phyloP scores from a whole-genome alignment of 2,888 invertebrate species.

The Vandiemenella viatica region DNA sequence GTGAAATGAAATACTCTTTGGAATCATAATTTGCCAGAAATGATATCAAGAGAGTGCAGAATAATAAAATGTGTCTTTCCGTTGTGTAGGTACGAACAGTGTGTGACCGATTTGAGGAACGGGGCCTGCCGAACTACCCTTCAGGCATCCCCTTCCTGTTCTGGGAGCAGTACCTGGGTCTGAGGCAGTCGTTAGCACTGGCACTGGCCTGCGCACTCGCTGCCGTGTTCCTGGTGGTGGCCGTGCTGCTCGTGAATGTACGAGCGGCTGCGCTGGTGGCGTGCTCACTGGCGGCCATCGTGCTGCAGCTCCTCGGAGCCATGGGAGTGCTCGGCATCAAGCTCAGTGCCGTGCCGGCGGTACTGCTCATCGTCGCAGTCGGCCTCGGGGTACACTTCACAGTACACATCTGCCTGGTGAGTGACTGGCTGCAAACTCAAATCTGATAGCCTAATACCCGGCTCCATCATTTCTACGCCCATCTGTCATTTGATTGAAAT shows the following conservation, averaged over 20 bases:
- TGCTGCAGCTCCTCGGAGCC: slow-evolving; percentile 70
- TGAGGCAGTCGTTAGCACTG: slow-evolving; percentile 57
- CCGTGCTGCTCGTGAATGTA: slow-evolving; percentile 62
- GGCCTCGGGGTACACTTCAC: slow-evolving; percentile 79
- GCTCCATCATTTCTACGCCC: too few species aligned
- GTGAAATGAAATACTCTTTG: too few species aligned
- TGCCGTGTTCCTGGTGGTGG: slow-evolving; percentile 62
- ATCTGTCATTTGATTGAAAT: slow-evolving; percentile 1
- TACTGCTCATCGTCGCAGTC: slow-evolving; percentile 69
- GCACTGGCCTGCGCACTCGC: slow-evolving; percentile 54
- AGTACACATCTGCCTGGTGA: slow-evolving; percentile 71
- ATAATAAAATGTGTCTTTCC: too few species aligned
- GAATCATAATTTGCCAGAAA: too few species aligned
- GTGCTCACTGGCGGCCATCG: slow-evolving; percentile 46
- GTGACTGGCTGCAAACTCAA: too few species aligned
- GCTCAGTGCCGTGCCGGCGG: slow-evolving; percentile 79
- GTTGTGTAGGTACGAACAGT: too few species aligned
- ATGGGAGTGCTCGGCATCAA: slow-evolving; percentile 78
- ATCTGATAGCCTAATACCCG: too few species aligned
- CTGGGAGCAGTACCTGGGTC: slow-evolving; percentile 86
- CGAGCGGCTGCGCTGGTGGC: slow-evolving; percentile 70
- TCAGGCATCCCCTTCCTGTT: slow-evolving; percentile 86
- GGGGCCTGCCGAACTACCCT: slow-evolving; percentile 89
- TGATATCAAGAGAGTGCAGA: too few species aligned
- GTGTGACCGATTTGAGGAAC: slow-evolving; percentile 71